These are phyloP conservation scores for Chloropsis hardwickii DNA, from an alignment of 2,113 vertebrate species.

Conservation along the genomic window DNA sequence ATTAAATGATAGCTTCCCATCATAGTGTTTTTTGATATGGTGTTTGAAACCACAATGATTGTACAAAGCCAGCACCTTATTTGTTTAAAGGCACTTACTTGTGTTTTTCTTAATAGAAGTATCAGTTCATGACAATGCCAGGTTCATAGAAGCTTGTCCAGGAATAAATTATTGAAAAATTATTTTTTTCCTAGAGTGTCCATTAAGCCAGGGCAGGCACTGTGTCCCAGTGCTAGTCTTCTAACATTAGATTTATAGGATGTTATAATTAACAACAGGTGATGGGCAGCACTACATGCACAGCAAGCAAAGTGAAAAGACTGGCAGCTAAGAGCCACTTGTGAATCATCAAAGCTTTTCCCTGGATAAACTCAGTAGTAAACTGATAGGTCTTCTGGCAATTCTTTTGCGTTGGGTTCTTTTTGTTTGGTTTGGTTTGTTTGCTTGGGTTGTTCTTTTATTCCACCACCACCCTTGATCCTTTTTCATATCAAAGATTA, in stretches of 20 bases:
- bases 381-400: not conserved
- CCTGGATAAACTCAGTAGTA: not conserved
- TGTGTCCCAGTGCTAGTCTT: not conserved
- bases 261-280: conserved; percentile 62
- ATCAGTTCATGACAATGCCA: conserved; percentile 11
- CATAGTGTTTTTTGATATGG: not conserved
- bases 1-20: conserved; percentile 48
- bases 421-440: not conserved
- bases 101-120: conserved; percentile 44
- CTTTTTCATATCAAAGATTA: not conserved
- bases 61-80: conserved; percentile 8
- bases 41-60: not conserved
- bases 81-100: conserved; percentile 19
- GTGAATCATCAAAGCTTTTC: conserved; percentile 39
- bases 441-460: not conserved
- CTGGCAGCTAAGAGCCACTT: conserved; percentile 1
- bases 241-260: conserved; percentile 46
- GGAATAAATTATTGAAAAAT: conserved; percentile 24
- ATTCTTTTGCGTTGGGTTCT: not conserved
- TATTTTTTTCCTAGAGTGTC: not conserved
- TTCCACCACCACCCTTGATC: not conserved
- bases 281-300: not conserved
- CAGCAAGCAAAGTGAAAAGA: conserved; percentile 6
- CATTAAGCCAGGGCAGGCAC: not conserved
- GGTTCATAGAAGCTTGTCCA: not conserved